Evolutionary conservation across 2,113 vertebrate species (phyloP).

Genomic region (Ctenodactylus gundi): DNA sequence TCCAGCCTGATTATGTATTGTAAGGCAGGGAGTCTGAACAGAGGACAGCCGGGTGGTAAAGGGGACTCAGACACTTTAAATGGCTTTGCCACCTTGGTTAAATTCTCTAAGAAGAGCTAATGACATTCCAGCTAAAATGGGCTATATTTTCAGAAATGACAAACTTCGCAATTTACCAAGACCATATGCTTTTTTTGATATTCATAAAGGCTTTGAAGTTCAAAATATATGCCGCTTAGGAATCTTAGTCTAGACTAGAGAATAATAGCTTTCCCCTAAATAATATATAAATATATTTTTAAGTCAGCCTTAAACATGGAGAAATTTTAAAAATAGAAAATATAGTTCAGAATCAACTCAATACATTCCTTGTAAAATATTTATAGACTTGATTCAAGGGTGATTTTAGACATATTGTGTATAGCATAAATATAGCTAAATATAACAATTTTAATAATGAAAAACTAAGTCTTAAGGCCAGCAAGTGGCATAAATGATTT

Average conservation of each 20-base stretch:
- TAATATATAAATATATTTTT: constrained; percentile 47
- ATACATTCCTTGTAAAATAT: constrained; percentile 42
- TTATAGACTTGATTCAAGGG: constrained; percentile 27
- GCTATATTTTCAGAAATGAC: constrained; percentile 26
- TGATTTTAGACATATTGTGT: constrained; percentile 41
- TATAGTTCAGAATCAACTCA: constrained; percentile 15
- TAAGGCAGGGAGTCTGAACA: neutral
- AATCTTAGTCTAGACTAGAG: constrained; percentile 50
- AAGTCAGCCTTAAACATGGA: neutral
- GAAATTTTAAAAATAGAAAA: constrained; percentile 41
- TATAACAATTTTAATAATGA: constrained; percentile 35
- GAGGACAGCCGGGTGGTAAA: neutral
- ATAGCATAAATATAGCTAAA: constrained; percentile 31
- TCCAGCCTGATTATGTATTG: neutral
- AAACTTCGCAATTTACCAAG: constrained; percentile 8
- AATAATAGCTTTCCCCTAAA: constrained; percentile 53
- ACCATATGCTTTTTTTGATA: constrained; percentile 35
- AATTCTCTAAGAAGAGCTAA: constrained; percentile 15
- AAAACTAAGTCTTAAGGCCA: constrained; percentile 68
- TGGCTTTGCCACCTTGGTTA: constrained; percentile 25
- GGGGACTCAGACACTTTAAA: neutral
- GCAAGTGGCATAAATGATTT: constrained; percentile 80
- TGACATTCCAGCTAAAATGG: constrained; percentile 45
- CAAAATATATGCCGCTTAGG: constrained; percentile 44
- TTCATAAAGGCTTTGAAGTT: constrained; percentile 44